phyloP scores from a whole-genome alignment of 2,888 invertebrate species.

The Leistus spinibarbis region DNA sequence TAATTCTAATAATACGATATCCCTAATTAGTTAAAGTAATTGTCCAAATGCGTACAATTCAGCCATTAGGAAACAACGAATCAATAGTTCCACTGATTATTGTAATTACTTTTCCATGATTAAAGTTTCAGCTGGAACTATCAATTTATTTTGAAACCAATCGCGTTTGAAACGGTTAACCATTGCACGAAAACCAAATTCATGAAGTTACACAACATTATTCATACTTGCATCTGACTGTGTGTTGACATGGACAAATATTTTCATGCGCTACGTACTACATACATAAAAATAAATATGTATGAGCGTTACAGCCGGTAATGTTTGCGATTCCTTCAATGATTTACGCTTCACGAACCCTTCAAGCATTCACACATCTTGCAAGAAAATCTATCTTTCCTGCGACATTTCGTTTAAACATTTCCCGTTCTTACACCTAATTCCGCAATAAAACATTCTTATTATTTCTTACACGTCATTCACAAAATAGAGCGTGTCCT shows the following conservation, averaged over 20 bases:
- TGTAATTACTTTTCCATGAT: background rate
- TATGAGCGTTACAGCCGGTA: background rate
- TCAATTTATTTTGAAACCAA: background rate
- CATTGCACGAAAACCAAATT: background rate
- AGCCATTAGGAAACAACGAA: background rate
- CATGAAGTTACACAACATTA: background rate
- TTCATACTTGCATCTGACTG: background rate
- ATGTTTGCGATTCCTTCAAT: background rate
- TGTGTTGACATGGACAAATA: background rate
- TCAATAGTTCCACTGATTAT: background rate
- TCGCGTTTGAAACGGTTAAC: background rate
- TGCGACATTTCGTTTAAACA: background rate
- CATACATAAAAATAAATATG: background rate
- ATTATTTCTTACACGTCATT: background rate
- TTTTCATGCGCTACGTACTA: background rate
- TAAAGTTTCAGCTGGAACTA: background rate
- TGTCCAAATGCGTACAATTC: background rate
- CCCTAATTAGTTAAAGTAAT: background rate
- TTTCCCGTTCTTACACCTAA: background rate
- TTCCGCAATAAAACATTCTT: background rate
- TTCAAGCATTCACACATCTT: background rate
- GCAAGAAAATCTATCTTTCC: background rate
- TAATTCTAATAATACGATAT: too few species aligned
- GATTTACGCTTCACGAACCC: background rate
- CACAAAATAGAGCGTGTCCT: background rate